phyloP scores from a whole-genome alignment of 2,797 vertebrate species.

The Merluccius polli region DNA sequence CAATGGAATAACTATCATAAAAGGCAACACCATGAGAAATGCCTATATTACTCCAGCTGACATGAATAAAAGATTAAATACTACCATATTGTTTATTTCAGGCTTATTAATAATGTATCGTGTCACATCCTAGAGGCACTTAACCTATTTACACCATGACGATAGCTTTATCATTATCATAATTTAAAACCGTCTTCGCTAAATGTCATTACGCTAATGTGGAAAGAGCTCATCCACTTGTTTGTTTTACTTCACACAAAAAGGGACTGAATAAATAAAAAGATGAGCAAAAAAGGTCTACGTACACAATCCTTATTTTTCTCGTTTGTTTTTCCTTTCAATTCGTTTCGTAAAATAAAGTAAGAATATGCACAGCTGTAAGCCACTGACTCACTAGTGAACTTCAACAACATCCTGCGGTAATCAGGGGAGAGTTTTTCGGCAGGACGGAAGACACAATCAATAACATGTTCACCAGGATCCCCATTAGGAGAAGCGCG shows the following conservation, averaged over 20 bases:
- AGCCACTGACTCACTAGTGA: not conserved
- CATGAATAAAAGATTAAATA: not conserved
- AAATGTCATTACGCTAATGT: not conserved
- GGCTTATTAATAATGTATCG: not conserved
- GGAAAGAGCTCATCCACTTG: not conserved
- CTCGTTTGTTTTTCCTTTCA: not conserved
- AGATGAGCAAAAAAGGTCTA: not conserved
- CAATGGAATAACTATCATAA: not conserved
- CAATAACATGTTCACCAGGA: not conserved
- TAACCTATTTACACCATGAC: not conserved
- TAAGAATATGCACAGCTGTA: not conserved
- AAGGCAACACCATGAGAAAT: not conserved
- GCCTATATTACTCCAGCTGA: not conserved
- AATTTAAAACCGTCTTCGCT: not conserved
- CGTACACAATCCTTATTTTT: not conserved
- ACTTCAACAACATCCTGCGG: not conserved
- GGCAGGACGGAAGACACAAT: not conserved
- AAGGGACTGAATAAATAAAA: not conserved
- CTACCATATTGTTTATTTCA: slow-evolving; percentile 15
- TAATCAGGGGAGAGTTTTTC: not conserved
- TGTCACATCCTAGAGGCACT: slow-evolving; percentile 9
- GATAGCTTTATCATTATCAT: slow-evolving; percentile 20
- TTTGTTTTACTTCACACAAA: not conserved
- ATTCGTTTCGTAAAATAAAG: not conserved
- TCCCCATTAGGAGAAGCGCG: not conserved